These are phyloP conservation scores for Himalopsyche kuldschensis DNA, from an alignment of 2,888 invertebrate genomes.

Conservation along the genomic window DNA sequence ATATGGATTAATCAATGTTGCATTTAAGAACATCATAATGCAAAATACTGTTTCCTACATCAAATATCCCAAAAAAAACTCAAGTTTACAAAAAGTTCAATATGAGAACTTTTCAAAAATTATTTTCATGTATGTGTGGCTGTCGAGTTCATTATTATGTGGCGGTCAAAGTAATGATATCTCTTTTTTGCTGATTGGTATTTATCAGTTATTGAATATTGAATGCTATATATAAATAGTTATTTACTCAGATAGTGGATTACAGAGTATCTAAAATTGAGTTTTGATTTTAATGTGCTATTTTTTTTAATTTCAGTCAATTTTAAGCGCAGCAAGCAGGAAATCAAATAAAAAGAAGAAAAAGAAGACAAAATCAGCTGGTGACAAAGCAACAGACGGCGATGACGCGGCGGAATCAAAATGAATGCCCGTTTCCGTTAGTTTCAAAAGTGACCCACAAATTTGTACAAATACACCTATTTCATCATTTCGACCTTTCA, in stretches of 20 bases:
- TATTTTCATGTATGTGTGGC: not conserved
- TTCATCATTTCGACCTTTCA: constrained; percentile 11
- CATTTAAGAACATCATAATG: too few species aligned
- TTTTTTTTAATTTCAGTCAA: constrained; percentile 56
- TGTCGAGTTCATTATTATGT: not conserved
- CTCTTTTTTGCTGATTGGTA: too few species aligned
- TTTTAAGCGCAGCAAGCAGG: constrained; percentile 75
- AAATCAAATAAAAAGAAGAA: constrained; percentile 90
- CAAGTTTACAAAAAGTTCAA: too few species aligned
- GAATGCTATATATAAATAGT: not conserved
- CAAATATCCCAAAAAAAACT: too few species aligned
- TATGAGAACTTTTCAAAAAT: not conserved
- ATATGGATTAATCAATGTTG: too few species aligned
- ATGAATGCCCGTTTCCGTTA: not conserved
- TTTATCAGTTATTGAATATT: not conserved
- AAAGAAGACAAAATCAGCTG: constrained; percentile 76
- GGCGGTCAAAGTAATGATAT: not conserved
- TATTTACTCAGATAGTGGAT: not conserved
- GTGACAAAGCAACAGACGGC: constrained; percentile 61
- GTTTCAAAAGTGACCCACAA: constrained; percentile 29
- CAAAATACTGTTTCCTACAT: too few species aligned
- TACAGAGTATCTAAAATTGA: not conserved
- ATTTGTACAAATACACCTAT: constrained; percentile 23
- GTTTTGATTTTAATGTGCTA: too few species aligned
- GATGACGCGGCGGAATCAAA: constrained; percentile 48